phyloP scores from a whole-genome alignment of 1,140 invertebrate species.

The Drosophila ficusphila region DNA sequence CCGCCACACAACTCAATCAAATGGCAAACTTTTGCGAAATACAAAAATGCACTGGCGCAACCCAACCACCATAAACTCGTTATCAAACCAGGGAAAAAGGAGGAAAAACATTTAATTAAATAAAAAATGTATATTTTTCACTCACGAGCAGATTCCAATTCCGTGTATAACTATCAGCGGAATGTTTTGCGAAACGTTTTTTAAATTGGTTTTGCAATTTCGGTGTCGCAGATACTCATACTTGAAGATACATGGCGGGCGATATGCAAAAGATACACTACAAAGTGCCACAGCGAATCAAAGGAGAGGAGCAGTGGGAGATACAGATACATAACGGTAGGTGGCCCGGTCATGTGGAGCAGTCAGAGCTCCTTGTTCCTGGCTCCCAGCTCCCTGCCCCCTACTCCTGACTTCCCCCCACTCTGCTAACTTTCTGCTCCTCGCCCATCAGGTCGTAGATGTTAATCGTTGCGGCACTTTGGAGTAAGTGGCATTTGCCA shows the following conservation, averaged over 20 bases:
- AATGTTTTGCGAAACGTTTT: slow-evolving; percentile 57
- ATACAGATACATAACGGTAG: slow-evolving; percentile 68
- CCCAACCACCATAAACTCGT: slow-evolving; percentile 42
- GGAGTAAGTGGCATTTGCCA: slow-evolving; percentile 80
- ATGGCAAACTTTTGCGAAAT: slow-evolving; percentile 32
- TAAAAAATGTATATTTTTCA: slow-evolving; percentile 46
- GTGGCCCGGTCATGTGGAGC: slow-evolving; percentile 42
- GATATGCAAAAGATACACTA: slow-evolving; percentile 77
- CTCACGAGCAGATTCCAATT: slow-evolving; percentile 59
- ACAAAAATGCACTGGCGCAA: not conserved
- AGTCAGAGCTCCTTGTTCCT: slow-evolving; percentile 6
- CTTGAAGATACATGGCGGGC: slow-evolving; percentile 73
- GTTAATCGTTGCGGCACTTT: slow-evolving; percentile 82
- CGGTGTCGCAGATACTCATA: slow-evolving; percentile 75
- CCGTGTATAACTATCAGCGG: slow-evolving; percentile 55
- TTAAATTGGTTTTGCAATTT: slow-evolving; percentile 77
- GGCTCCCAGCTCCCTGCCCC: not conserved
- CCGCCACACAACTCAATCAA: slow-evolving; percentile 54
- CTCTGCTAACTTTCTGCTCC: too few relatives aligned
- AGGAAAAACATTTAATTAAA: slow-evolving; percentile 59
- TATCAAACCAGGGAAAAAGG: slow-evolving; percentile 38
- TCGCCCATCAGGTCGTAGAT: slow-evolving; percentile 73
- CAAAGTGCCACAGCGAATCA: slow-evolving; percentile 36
- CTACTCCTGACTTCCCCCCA: too few relatives aligned
- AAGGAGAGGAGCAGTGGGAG: slow-evolving; percentile 1